Base-by-base conservation (phyloP, 2,797 vertebrate genomes). In the Centroberyx gerrardi region DNA sequence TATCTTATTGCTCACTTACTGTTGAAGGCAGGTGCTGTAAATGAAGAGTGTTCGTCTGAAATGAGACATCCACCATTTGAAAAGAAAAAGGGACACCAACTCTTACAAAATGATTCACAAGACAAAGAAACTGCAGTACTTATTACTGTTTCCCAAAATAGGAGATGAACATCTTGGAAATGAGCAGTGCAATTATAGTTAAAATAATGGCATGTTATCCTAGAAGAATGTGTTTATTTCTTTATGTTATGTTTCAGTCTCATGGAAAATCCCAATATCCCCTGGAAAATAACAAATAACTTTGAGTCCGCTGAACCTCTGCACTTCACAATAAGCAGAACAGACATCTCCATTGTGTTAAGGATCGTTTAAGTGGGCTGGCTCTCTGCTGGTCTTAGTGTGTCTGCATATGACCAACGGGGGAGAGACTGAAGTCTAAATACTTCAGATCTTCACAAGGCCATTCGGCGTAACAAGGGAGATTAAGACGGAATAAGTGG, bases 401-500 rank as follows among this genome's bases (percentile, higher is more conserved):
- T 54, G 9, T 56, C 62, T 73, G 36, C 61, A 73, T 59, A 65
- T 49, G 61, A 31, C 42, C 68, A 27, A 51, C 80, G 44, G 61
- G 58, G 66, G 62, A 64, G 38, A 42, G 51, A 67, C 28, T 61
- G 28, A 76, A 74, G 68, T 77, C 46, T 67, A 42, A 69, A 68
- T 40, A 56, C 74, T 68, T 64, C 3, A 59, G 55, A 58, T 58
- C 78, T 79, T 80, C 54, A 74, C 69, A 61, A 69, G 62, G 28
- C 48, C 60, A 72, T 62, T 71, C 36, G 14, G 58, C 59, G 51
- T 61, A 77, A 74, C 61, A 9, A 28, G 53, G 53, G 53, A 70
- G 74, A 82, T 84, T 62, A 71, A 78, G 68, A 82, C 14, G n/a
- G 59, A 79, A 62, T 46, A 68, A 87, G 55, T 74, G 70, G 61